These are phyloP conservation scores for Yasuhikotakia modesta DNA, from an alignment of 2,797 vertebrate species.

Conservation along the genomic window DNA sequence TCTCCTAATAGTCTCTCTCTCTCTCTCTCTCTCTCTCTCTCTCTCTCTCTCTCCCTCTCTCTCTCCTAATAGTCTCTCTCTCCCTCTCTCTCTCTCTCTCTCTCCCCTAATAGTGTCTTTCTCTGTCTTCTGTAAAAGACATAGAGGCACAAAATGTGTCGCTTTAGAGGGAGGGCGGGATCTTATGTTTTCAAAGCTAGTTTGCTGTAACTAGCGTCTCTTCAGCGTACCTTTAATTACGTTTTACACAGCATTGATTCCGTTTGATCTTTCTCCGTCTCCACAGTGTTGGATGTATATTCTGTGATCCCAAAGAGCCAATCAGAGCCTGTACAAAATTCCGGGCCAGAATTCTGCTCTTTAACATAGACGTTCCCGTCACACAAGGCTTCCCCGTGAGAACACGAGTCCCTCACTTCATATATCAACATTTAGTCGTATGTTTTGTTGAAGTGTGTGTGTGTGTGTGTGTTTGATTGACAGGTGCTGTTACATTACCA, in stretches of 20 bases:
- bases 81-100: no score
- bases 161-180: no score
- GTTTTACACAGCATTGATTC: neutral
- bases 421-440: neutral
- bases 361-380: slow-evolving; percentile 93
- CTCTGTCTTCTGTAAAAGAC: no score
- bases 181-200: no score
- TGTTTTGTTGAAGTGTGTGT: neutral
- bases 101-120: no score
- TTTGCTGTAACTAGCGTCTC: no score
- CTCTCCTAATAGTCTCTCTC: no score
- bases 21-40: no score
- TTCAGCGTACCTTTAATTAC: neutral
- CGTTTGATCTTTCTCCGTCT: slow-evolving; percentile 17
- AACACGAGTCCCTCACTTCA: slow-evolving; percentile 49
- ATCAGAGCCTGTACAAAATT: slow-evolving; percentile 91
- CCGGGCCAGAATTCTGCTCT: slow-evolving; percentile 91
- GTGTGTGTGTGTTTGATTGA: neutral
- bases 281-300: slow-evolving; percentile 89
- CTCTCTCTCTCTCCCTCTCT: no score
- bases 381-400: slow-evolving; percentile 98
- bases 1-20: no score
- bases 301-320: slow-evolving; percentile 91
- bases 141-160: no score
- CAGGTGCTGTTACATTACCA: slow-evolving; percentile 96